phyloP scores from a whole-genome alignment of 2,888 invertebrate species.

The Tipula helvola region DNA sequence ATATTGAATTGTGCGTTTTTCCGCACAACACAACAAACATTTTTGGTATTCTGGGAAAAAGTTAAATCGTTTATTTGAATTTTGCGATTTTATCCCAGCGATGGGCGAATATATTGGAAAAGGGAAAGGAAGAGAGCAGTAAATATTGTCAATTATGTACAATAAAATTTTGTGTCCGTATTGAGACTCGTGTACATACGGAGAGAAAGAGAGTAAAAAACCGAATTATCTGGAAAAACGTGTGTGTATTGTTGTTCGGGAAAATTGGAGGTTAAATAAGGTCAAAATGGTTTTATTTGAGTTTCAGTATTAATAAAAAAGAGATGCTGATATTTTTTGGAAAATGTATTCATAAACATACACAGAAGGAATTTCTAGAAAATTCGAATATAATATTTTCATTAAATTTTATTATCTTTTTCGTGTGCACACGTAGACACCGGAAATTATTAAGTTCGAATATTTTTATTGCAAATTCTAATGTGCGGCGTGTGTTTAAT shows the following conservation, averaged over 20 bases:
- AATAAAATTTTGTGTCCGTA: neutral
- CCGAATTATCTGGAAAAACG: neutral
- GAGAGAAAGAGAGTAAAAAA: neutral
- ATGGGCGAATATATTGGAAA: neutral
- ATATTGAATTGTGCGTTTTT: neutral
- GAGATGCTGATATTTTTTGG: neutral
- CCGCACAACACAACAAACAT: neutral
- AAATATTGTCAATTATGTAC: neutral
- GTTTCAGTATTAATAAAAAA: neutral
- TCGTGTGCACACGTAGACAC: neutral
- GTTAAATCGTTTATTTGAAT: neutral
- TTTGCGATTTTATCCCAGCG: neutral
- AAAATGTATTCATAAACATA: neutral
- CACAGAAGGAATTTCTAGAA: neutral
- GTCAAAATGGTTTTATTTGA: neutral
- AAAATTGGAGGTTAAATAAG: neutral
- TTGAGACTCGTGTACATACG: neutral
- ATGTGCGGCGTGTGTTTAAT: neutral
- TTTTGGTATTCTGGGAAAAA: neutral
- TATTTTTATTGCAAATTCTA: neutral
- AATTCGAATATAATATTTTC: neutral
- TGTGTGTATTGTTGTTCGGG: neutral
- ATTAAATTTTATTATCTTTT: neutral
- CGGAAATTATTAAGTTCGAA: neutral
- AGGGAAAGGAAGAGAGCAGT: neutral